These are phyloP conservation scores for Xenopus petersii DNA, from an alignment of 2,797 vertebrate species.

Conservation along the genomic window DNA sequence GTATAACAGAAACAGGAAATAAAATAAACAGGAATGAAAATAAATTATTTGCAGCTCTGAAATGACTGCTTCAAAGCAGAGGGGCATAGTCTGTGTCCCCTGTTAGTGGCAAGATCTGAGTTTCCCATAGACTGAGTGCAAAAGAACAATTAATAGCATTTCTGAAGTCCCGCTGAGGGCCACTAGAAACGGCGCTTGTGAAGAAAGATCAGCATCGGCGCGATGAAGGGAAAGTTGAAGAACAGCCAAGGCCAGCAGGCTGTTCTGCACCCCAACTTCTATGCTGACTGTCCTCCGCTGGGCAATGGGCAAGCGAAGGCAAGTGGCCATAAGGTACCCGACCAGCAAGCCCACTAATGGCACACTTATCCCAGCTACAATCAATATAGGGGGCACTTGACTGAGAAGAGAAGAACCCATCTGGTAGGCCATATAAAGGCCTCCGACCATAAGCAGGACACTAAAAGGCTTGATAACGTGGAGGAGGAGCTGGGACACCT, in stretches of 20 bases:
- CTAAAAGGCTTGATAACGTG: conserved; percentile 85
- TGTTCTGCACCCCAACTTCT: conserved; percentile 89
- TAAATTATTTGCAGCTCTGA: conserved; percentile 12
- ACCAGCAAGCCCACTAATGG: conserved; percentile 78
- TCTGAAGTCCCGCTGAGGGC: conserved; percentile 86
- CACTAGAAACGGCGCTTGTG: conserved; percentile 88
- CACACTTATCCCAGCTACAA: conserved; percentile 78
- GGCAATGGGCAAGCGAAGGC: conserved; percentile 65
- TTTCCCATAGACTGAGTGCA: conserved; percentile 64
- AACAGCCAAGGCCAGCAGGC: conserved; percentile 84
- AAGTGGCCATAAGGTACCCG: conserved; percentile 70
- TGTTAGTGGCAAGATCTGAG: conserved; percentile 58
- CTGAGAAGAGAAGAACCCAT: conserved; percentile 85
- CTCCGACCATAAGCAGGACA: conserved; percentile 81
- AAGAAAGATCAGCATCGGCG: conserved; percentile 81
- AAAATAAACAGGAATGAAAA: neutral
- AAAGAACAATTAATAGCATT: conserved; percentile 82
- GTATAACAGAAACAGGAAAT: neutral
- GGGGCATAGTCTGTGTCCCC: neutral
- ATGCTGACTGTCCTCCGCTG: conserved; percentile 84
- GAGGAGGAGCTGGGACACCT: conserved; percentile 75
- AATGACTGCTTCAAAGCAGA: neutral
- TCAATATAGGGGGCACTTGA: conserved; percentile 68
- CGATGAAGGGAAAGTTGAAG: conserved; percentile 86
- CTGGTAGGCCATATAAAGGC: conserved; percentile 85